phyloP scores from a whole-genome alignment of 2,888 invertebrate species.

The Flexamia atlantica region DNA sequence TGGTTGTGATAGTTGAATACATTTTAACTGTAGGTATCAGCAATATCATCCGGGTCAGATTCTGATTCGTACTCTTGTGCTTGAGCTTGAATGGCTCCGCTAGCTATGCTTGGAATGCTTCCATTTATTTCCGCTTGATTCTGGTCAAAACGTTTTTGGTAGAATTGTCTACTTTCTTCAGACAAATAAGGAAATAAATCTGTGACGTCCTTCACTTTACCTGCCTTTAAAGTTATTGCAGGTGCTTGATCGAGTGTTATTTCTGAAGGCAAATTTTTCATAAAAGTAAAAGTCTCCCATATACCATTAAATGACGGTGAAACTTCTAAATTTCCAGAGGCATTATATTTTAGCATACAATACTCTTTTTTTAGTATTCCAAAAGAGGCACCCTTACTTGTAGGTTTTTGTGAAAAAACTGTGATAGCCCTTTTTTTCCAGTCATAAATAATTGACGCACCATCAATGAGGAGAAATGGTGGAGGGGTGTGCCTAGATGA shows the following conservation, averaged over 20 bases:
- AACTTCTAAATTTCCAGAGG: conserved; percentile 24
- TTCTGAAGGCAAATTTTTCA: conserved; percentile 4
- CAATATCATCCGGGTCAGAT: no score
- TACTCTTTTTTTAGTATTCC: conserved; percentile 47
- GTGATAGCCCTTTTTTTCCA: not conserved
- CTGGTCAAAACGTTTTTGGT: conserved; percentile 31
- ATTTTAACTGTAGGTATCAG: no score
- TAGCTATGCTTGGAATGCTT: no score
- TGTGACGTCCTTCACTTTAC: conserved; percentile 37
- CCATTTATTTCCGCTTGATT: no score
- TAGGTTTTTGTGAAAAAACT: not conserved
- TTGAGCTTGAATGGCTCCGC: no score
- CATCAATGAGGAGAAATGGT: not conserved
- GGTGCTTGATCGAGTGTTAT: not conserved
- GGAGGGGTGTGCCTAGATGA: conserved; percentile 21
- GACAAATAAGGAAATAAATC: conserved; percentile 22
- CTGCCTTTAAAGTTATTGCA: not conserved
- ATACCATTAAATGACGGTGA: not conserved
- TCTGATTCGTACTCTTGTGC: no score
- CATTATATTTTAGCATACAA: conserved; percentile 30
- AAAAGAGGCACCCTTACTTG: conserved; percentile 1
- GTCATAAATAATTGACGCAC: conserved; percentile 25
- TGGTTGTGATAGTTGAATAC: no score
- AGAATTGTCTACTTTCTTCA: not conserved
- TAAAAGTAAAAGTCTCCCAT: conserved; percentile 31